Conservation (phyloP, 1,140 invertebrate genomes). For the Mya arenaria region DNA sequence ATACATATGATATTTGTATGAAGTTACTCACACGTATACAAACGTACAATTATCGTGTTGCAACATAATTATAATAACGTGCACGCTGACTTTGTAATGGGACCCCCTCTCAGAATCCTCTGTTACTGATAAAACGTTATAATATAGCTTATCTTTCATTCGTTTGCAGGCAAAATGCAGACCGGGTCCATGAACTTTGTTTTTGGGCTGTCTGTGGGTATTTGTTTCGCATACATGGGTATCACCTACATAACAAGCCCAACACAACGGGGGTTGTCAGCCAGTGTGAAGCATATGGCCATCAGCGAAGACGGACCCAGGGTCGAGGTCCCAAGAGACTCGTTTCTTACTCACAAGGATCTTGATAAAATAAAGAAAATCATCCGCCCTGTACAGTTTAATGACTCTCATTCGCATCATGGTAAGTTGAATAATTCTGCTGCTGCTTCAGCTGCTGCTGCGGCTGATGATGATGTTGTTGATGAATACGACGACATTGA, state of each 20-base stretch:
- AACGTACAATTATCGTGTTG: background rate
- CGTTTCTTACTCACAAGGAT: conserved; percentile 3
- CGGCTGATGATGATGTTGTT: no score
- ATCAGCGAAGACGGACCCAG: background rate
- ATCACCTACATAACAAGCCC: conserved; percentile 16
- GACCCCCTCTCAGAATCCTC: background rate
- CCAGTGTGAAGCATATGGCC: background rate
- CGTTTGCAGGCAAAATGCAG: conserved; percentile 38
- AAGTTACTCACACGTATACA: no score
- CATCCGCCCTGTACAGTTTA: conserved; percentile 20
- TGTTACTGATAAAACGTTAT: background rate
- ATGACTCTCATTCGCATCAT: conserved; percentile 47
- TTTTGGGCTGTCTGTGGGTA: conserved; percentile 47
- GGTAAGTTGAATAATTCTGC: no score
- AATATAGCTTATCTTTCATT: background rate
- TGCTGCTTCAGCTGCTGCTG: no score
- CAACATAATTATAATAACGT: background rate
- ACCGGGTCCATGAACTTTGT: conserved; percentile 44
- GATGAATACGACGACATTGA: no score
- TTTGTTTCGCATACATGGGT: conserved; percentile 39
- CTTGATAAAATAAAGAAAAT: conserved; percentile 3
- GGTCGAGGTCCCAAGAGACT: background rate
- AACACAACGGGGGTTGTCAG: background rate
- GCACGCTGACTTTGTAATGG: background rate
- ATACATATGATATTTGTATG: no score